A percentile compares a stretch with the other conserved stretches of the same genome.
Evolutionary conservation across 2,113 vertebrate genomes (phyloP).

Genomic region (Phaethon lepturus): DNA sequence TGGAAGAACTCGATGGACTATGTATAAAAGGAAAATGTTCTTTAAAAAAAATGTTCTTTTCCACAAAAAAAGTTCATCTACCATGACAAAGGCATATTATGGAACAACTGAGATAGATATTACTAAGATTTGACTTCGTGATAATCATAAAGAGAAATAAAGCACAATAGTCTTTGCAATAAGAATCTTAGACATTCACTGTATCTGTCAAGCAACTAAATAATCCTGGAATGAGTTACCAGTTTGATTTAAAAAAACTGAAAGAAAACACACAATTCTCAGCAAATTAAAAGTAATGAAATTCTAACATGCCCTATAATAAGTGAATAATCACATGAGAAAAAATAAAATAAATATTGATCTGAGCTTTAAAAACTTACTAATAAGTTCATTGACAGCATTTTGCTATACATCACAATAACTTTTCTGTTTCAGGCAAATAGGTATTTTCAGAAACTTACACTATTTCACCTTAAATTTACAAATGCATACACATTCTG

Average conservation of each 20-base stretch:
- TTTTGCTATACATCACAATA: neutral
- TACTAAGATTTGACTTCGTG: neutral
- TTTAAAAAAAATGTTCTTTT: neutral
- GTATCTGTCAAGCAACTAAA: neutral
- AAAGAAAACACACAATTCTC: neutral
- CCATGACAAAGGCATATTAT: neutral
- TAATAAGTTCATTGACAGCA: neutral
- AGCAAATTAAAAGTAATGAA: neutral
- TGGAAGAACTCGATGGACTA: neutral
- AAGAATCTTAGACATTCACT: neutral
- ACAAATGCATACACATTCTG: neutral
- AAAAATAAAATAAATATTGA: neutral
- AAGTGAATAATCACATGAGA: neutral
- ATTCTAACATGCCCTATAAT: neutral
- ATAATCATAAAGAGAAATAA: neutral
- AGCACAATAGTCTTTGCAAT: neutral
- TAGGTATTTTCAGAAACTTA: neutral
- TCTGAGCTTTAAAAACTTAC: neutral
- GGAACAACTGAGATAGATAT: neutral
- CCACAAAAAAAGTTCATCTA: neutral
- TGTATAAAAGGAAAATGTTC: neutral
- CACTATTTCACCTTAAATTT: neutral
- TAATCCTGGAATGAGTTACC: neutral
- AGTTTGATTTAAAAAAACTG: neutral
- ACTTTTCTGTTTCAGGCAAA: slow-evolving; percentile 6